Conservation (phyloP, 2,113 vertebrate species). For the human (Homo sapiens) region GRCh38 chr11:106967001-106967500, state of each 20-base stretch:
- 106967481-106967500: background rate
- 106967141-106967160: background rate
- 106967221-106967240: background rate
- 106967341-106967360: background rate
- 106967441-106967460: background rate
- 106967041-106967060: background rate
- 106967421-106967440: background rate
- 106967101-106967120: background rate
- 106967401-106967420: background rate
- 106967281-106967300: background rate
- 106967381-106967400: background rate
- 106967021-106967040: background rate
- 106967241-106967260: background rate
- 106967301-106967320: background rate
- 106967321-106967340: background rate
- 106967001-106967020: background rate
- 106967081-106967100: background rate
- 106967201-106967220: background rate
- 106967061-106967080: background rate
- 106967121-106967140: background rate
- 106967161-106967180: background rate
- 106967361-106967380: background rate
- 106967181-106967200: background rate
- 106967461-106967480: background rate
- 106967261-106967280: background rate